Evolutionary conservation across 2,113 vertebrate genomes (phyloP).

Genomic region (Mugil cephalus): DNA sequence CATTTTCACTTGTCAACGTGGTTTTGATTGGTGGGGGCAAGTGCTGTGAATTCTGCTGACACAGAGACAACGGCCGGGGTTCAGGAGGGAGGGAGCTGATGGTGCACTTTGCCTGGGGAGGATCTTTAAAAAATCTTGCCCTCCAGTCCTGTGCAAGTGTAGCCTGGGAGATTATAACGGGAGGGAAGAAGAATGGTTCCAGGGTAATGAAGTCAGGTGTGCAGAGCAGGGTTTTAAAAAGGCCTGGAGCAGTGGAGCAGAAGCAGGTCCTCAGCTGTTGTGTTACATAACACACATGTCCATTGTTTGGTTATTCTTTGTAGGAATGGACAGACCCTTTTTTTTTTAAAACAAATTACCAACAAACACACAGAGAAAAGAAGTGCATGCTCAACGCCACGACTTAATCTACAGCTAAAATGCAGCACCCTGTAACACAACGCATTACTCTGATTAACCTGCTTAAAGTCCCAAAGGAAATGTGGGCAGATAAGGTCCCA

Average conservation of each 20-base stretch:
- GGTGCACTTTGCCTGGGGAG: constrained; percentile 54
- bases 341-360: no score
- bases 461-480: constrained; percentile 36
- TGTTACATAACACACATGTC: constrained; percentile 14
- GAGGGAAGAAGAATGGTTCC: constrained; percentile 15
- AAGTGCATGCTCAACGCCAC: constrained; percentile 6
- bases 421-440: constrained; percentile 16
- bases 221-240: constrained; percentile 13
- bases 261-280: constrained; percentile 9
- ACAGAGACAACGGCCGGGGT: constrained; percentile 33
- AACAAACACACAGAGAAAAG: constrained; percentile 10
- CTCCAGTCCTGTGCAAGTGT: constrained; percentile 13
- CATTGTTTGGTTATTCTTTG: not conserved
- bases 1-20: constrained; percentile 40
- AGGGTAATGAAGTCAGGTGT: constrained; percentile 29
- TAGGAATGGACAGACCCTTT: not conserved
- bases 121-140: constrained; percentile 35
- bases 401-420: constrained; percentile 1
- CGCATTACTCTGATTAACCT: constrained; percentile 34
- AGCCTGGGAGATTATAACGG: constrained; percentile 3
- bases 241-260: constrained; percentile 4
- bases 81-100: constrained; percentile 39
- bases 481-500: constrained; percentile 15
- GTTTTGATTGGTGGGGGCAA: constrained; percentile 48
- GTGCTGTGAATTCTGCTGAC: constrained; percentile 58